Conservation (phyloP, 2,113 vertebrate genomes). For the Trichechus manatus region DNA sequence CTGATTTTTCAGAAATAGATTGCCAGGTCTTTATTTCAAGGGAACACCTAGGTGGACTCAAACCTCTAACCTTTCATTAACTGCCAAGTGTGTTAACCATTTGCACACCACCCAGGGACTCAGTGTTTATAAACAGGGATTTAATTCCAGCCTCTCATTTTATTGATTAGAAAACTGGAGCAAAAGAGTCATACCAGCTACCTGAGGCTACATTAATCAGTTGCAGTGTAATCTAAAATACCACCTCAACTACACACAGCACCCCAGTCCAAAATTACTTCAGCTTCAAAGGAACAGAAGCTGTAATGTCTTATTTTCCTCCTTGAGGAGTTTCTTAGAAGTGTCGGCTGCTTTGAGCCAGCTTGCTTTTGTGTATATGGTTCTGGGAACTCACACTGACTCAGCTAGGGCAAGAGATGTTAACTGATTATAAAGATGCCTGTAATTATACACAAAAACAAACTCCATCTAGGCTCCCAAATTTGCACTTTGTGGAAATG, state of each 20-base stretch:
- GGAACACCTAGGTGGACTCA: not conserved
- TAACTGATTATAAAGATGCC: not conserved
- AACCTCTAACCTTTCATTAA: not conserved
- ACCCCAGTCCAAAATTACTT: not conserved
- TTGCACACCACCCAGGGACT: not conserved
- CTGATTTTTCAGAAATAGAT: not conserved
- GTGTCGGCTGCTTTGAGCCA: not conserved
- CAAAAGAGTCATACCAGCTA: not conserved
- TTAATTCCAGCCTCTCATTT: not conserved
- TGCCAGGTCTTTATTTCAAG: not conserved
- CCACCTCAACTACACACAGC: not conserved
- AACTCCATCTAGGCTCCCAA: not conserved
- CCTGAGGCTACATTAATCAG: not conserved
- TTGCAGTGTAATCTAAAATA: not conserved
- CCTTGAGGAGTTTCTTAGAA: constrained; percentile 39
- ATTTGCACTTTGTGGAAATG: not conserved
- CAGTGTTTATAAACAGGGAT: not conserved
- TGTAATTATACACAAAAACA: not conserved
- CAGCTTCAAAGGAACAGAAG: not conserved
- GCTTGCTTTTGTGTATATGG: not conserved
- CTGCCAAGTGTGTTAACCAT: not conserved
- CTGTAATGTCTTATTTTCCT: not conserved
- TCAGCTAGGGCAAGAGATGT: not conserved
- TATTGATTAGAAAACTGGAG: constrained; percentile 25
- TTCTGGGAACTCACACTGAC: not conserved